These are phyloP conservation scores for Lycocorax pyrrhopterus DNA, from an alignment of 2,113 vertebrate genomes.

Conservation along the genomic window DNA sequence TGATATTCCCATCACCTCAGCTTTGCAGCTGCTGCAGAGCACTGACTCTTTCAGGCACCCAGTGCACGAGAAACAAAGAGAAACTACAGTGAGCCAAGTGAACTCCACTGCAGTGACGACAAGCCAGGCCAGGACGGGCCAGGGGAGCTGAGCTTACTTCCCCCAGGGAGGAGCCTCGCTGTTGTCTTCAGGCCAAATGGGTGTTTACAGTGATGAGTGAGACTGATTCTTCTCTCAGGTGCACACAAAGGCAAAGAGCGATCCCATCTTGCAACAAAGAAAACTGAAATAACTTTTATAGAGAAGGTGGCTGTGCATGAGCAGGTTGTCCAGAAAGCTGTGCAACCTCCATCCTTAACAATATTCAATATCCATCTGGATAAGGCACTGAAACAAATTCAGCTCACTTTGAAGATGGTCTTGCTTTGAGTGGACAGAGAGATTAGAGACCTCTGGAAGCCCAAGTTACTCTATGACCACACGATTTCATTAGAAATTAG, in stretches of 20 bases:
- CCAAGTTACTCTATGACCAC: background rate
- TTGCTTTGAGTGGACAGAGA: background rate
- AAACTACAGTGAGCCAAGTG: background rate
- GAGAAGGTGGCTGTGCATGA: background rate
- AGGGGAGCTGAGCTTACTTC: background rate
- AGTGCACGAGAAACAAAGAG: background rate
- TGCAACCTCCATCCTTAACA: background rate
- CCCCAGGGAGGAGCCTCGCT: background rate
- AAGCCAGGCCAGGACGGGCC: background rate
- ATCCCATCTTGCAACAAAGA: background rate
- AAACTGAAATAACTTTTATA: background rate
- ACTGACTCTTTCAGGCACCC: background rate
- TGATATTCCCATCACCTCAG: fast-evolving
- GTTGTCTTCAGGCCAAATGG: fast-evolving
- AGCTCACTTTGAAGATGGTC: background rate
- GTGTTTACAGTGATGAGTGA: background rate
- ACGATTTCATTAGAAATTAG: background rate
- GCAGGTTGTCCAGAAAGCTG: background rate
- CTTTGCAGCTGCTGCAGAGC: background rate
- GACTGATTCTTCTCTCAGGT: background rate
- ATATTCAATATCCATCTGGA: background rate
- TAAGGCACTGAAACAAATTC: background rate
- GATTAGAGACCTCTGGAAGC: background rate
- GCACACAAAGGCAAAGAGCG: background rate
- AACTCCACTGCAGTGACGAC: background rate